phyloP scores from a whole-genome alignment of 2,888 invertebrate species.

The Agrotis ipsilon region DNA sequence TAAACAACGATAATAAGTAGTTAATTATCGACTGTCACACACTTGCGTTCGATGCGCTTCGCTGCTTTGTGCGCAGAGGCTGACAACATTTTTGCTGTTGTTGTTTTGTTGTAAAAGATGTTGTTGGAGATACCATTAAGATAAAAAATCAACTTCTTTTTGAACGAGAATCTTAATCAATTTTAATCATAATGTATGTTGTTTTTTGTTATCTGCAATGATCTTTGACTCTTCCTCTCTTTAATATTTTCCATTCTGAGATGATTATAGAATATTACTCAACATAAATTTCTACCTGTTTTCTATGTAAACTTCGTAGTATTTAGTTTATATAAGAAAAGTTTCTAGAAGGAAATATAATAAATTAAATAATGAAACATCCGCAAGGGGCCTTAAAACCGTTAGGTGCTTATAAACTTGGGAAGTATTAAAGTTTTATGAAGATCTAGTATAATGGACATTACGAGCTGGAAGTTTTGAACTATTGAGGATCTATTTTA shows the following conservation, averaged over 20 bases:
- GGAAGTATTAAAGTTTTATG: constrained; percentile 56
- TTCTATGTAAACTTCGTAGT: no score
- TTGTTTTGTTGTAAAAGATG: constrained; percentile 14
- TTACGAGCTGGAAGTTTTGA: constrained; percentile 44
- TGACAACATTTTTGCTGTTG: constrained; percentile 66
- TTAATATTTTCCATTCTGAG: no score
- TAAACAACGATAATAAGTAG: constrained; percentile 82
- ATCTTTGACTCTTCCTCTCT: no score
- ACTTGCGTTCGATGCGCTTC: constrained; percentile 69
- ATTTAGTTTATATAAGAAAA: background rate
- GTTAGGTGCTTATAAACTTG: constrained; percentile 44
- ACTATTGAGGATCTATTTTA: constrained; percentile 51
- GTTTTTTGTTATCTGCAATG: no score
- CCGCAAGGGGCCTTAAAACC: constrained; percentile 26
- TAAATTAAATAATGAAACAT: constrained; percentile 28
- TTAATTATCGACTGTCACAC: constrained; percentile 84
- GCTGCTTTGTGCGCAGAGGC: constrained; percentile 54
- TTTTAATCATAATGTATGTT: background rate
- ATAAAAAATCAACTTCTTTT: background rate
- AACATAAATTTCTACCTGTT: no score
- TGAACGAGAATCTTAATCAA: background rate
- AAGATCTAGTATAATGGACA: constrained; percentile 55
- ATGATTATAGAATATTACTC: background rate
- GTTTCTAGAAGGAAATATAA: constrained; percentile 16
- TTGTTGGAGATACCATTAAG: background rate